phyloP scores from a whole-genome alignment of 2,888 invertebrate species.

The Drosophila anomalata region DNA sequence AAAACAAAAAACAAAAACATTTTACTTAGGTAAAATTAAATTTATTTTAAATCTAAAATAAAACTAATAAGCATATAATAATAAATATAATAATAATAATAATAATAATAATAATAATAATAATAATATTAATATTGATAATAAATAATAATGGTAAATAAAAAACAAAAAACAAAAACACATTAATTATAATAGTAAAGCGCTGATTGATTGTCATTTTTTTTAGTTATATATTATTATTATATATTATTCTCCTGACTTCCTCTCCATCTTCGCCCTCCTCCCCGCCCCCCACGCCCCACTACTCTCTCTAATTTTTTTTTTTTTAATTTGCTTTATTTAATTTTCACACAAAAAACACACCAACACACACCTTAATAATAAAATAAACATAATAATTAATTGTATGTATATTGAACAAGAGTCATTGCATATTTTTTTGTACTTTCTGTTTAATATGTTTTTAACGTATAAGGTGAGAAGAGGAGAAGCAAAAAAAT shows the following conservation, averaged over 20 bases:
- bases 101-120: conserved; percentile 11
- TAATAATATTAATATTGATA: conserved; percentile 16
- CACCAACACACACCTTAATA: neutral
- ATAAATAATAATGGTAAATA: conserved; percentile 52
- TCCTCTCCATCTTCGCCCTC: conserved; percentile 1
- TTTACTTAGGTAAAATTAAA: conserved; percentile 73
- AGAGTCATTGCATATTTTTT: conserved; percentile 43
- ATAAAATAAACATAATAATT: conserved; percentile 9
- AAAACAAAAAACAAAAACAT: conserved; percentile 40
- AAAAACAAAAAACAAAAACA: conserved; percentile 8
- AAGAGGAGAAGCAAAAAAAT: neutral
- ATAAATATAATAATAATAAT: conserved; percentile 6
- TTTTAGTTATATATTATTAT: neutral
- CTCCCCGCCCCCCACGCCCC: neutral
- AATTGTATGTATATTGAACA: conserved; percentile 36
- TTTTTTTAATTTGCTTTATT: conserved; percentile 5
- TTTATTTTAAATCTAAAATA: conserved; percentile 69
- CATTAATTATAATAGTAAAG: conserved; percentile 36
- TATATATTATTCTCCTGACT: conserved; percentile 21
- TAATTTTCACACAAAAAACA: neutral
- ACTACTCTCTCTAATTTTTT: conserved; percentile 22
- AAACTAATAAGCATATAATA: conserved; percentile 58
- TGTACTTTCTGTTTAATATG: conserved; percentile 32
- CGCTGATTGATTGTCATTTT: conserved; percentile 44
- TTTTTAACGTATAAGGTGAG: conserved; percentile 30